Evolutionary conservation across 2,113 vertebrate genomes (phyloP).

Genomic region (Myiozetetes cayanensis): DNA sequence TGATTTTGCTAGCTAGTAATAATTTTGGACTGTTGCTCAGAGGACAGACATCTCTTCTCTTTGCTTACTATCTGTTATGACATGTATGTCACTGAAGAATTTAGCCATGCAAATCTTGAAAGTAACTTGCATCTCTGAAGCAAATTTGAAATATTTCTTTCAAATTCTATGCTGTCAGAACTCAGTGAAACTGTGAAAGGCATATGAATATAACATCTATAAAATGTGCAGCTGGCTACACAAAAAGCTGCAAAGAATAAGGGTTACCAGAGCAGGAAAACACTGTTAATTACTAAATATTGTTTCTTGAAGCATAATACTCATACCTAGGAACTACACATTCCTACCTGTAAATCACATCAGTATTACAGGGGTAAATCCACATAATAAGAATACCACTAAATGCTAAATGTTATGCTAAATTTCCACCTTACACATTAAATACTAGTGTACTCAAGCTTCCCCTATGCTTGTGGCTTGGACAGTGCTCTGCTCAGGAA

Average conservation of each 20-base stretch:
- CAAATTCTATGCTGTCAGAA: conserved; percentile 10
- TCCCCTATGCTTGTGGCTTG: not conserved
- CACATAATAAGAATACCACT: conserved; percentile 40
- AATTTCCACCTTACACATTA: conserved; percentile 32
- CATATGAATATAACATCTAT: not conserved
- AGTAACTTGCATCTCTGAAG: not conserved
- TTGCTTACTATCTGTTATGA: not conserved
- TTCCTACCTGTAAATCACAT: not conserved
- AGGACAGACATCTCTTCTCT: not conserved
- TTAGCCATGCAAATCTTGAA: not conserved
- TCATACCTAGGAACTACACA: not conserved
- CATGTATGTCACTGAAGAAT: not conserved
- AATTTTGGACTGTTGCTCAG: not conserved
- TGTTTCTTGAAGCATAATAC: not conserved
- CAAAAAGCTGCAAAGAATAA: not conserved
- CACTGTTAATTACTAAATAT: not conserved
- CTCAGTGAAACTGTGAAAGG: not conserved
- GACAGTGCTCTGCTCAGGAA: not conserved
- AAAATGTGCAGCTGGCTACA: not conserved
- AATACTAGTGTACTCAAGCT: not conserved
- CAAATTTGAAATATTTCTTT: not conserved
- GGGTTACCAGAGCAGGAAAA: not conserved
- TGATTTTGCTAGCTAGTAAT: not conserved
- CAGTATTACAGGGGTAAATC: not conserved
- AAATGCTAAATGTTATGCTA: not conserved